Base-by-base conservation (phyloP, 1,140 invertebrate genomes). In the Scaptodrosophila lebanonensis region DNA sequence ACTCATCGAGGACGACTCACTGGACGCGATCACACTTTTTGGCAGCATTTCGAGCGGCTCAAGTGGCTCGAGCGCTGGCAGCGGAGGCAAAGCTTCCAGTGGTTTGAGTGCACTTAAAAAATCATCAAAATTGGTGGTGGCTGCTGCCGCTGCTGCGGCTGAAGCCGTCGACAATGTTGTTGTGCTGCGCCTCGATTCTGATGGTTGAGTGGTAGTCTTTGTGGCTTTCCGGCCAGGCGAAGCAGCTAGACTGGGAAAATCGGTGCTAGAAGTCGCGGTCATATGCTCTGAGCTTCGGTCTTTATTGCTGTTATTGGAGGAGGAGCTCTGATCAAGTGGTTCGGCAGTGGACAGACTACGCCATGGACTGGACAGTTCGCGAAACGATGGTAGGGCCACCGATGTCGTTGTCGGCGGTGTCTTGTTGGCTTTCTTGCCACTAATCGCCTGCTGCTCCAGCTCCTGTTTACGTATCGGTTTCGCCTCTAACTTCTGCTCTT, bases 11-110 rank as follows among this genome's bases (percentile, higher is more conserved):
- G 56, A 16, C 2, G 12, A 6, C 32, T 18, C 18, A 35, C 9
- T 17, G 22, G 13, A 2, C 13, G 13, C 9, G 4, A 5, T 3
- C n/a, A 9, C 17, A 11, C 3, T 0, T 40, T 16, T 7, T 11
- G n/a, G 27, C 27, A 22, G 30, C 32, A 15, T 18, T 15, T 43
- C 52, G 11, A 44, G 45, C 6, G 68, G 44, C 11, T 76, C 66
- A 2, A 87, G 49, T 6, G 69, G 69, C 52, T 84, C 83, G 3
- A 86, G 42, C 0, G 76, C 48, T 0, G 85, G 77, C 36, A 86
- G 54, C 3, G 83, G 83, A 18, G 79, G 79, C 63, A 83, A 13
- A 17, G 64, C 29, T 32, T 70, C 70, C 32, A 69, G 32, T 33
- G 60, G 53, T 33, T 65, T 42, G 15, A 85, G 7, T 0, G 48